Percentiles rank a stretch among this genome's conserved stretches.
Conservation (phyloP, 1,140 invertebrate species). For the Drosophila pandora region DNA sequence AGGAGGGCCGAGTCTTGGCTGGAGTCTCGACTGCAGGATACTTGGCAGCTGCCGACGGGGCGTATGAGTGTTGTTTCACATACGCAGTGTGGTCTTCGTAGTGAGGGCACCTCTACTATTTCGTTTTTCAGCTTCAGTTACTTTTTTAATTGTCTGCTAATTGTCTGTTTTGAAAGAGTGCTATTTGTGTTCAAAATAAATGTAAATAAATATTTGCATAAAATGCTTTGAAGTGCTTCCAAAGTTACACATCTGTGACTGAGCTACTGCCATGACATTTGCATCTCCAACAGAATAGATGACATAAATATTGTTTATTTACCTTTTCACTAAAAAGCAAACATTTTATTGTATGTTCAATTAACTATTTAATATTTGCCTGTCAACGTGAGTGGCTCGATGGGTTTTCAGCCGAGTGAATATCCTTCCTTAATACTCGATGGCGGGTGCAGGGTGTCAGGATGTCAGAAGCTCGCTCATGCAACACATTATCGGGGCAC, state of each 20-base stretch:
- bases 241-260: neutral
- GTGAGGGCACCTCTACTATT: neutral
- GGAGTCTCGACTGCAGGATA: constrained; percentile 21
- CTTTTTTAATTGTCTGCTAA: no score
- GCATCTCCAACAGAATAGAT: neutral
- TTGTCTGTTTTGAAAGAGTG: no score
- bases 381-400: neutral
- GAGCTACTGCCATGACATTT: neutral
- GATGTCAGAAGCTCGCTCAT: constrained; percentile 36
- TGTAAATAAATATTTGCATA: neutral
- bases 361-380: neutral
- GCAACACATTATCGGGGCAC: constrained; percentile 45
- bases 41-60: neutral
- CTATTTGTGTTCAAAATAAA: neutral
- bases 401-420: neutral
- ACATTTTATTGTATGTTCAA: neutral
- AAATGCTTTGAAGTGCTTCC: neutral
- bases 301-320: neutral
- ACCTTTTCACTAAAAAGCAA: neutral
- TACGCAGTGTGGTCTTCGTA: constrained; percentile 1
- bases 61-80: constrained; percentile 1
- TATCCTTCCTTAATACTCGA: neutral
- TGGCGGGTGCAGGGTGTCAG: constrained; percentile 28
- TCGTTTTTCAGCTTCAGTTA: neutral
- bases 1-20: neutral